Conservation (phyloP, 1,140 invertebrate genomes). For the Colletes latitarsis region DNA sequence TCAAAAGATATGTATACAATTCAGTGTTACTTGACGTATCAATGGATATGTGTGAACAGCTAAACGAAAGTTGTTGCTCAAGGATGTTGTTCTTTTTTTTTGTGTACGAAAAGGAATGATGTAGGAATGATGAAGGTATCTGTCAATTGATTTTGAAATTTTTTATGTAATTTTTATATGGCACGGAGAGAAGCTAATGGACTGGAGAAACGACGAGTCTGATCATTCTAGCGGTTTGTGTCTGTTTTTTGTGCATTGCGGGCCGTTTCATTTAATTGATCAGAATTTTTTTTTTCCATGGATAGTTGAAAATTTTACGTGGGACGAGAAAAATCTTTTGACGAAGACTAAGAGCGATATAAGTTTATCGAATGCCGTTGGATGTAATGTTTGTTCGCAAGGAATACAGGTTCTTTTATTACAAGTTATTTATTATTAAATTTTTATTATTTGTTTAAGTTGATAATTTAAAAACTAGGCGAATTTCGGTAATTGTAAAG, state of each 20-base stretch:
- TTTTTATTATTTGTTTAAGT: background rate
- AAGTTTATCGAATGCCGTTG: conserved; percentile 49
- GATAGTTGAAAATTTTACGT: conserved; percentile 67
- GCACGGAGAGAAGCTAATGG: conserved; percentile 60
- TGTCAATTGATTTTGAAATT: conserved; percentile 24
- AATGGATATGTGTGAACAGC: background rate
- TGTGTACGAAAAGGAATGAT: background rate
- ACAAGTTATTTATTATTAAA: background rate
- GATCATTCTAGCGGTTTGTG: conserved; percentile 65
- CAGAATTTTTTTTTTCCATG: conserved; percentile 10
- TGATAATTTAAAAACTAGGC: conserved; percentile 14
- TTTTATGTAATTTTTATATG: conserved; percentile 40
- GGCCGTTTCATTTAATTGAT: background rate
- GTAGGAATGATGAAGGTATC: too few species aligned
- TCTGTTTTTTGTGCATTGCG: background rate
- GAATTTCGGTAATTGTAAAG: conserved; percentile 48
- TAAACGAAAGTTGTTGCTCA: background rate
- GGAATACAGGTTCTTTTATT: conserved; percentile 53
- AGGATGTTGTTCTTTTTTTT: conserved; percentile 12
- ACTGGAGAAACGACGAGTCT: conserved; percentile 66
- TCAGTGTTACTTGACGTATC: background rate
- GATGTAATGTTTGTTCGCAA: conserved; percentile 53
- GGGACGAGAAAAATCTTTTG: conserved; percentile 54
- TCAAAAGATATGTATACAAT: too few species aligned
- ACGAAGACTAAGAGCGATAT: conserved; percentile 62